Conservation (phyloP, 1,140 invertebrate genomes). For the Drosophila tristis region DNA sequence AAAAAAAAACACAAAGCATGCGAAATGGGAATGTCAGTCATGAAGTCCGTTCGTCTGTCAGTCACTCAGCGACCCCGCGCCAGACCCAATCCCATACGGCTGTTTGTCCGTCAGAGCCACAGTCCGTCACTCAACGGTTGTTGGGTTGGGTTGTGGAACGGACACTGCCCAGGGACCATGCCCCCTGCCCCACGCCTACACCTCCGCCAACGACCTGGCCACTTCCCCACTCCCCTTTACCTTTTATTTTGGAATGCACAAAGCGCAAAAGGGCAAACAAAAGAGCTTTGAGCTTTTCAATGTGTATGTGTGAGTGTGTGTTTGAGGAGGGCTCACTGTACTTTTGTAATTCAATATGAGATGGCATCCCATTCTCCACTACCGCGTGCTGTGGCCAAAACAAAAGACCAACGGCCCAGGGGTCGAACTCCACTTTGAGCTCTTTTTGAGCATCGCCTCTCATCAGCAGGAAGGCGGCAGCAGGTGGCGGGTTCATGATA, state of each 20-base stretch:
- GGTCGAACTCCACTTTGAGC: conserved; percentile 29
- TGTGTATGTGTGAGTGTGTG: conserved; percentile 5
- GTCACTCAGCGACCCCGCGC: conserved; percentile 49
- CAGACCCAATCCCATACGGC: background rate
- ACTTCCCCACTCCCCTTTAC: background rate
- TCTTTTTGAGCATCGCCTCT: conserved; percentile 5
- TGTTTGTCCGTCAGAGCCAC: conserved; percentile 16
- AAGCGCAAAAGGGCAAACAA: conserved; percentile 67
- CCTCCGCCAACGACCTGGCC: conserved; percentile 18
- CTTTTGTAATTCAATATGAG: conserved; percentile 54
- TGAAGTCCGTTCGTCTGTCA: conserved; percentile 23
- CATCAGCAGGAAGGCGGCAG: conserved; percentile 1
- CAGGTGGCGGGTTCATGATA: conserved; percentile 28
- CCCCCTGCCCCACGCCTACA: conserved; percentile 35
- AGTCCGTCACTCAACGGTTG: conserved; percentile 53
- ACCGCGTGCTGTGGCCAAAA: conserved; percentile 34
- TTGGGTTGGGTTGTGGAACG: conserved; percentile 26
- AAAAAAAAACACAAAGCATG: conserved; percentile 55
- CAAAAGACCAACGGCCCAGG: conserved; percentile 37
- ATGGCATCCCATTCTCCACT: background rate
- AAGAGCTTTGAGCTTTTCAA: conserved; percentile 25
- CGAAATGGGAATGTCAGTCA: conserved; percentile 74
- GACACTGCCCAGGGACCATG: conserved; percentile 50
- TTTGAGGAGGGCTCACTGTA: conserved; percentile 39
- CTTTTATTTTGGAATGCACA: conserved; percentile 74